Conservation (phyloP, 2,888 invertebrate species). For the Eupsilia transversa region DNA sequence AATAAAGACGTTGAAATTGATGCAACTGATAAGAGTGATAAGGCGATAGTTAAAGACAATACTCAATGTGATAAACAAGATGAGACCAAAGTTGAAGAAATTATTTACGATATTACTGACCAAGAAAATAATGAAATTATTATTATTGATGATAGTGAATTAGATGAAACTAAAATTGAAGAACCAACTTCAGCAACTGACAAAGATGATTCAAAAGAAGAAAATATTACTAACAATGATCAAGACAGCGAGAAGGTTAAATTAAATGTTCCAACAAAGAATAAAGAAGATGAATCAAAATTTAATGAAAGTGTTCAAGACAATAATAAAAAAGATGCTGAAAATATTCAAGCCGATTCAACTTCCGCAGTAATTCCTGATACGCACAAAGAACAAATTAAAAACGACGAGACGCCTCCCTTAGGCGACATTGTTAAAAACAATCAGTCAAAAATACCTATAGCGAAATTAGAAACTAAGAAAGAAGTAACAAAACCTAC, state of each 20-base stretch:
- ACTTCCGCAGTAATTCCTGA: constrained; percentile 2
- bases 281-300: constrained; percentile 19
- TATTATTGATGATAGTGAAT: constrained; percentile 51
- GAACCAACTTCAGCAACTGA: constrained; percentile 1
- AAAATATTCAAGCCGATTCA: constrained; percentile 9
- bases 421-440: constrained; percentile 20
- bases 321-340: constrained; percentile 9
- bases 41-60: constrained; percentile 40
- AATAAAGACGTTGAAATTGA: constrained; percentile 13
- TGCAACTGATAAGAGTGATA: constrained; percentile 24
- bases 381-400: constrained; percentile 9
- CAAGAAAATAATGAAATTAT: constrained; percentile 44
- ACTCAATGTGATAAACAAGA: constrained; percentile 49
- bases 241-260: constrained; percentile 19
- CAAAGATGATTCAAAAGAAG: neutral
- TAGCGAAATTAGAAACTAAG: constrained; percentile 27
- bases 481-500: constrained; percentile 13
- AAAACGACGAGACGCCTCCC: neutral
- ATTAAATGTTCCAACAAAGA: constrained; percentile 10
- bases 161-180: constrained; percentile 34
- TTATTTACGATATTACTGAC: constrained; percentile 48
- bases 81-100: constrained; percentile 48
- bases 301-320: constrained; percentile 25
- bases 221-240: constrained; percentile 7
- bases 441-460: constrained; percentile 54